These are phyloP conservation scores for Argyrosomus regius DNA, from an alignment of 2,797 vertebrate genomes.

Conservation along the genomic window DNA sequence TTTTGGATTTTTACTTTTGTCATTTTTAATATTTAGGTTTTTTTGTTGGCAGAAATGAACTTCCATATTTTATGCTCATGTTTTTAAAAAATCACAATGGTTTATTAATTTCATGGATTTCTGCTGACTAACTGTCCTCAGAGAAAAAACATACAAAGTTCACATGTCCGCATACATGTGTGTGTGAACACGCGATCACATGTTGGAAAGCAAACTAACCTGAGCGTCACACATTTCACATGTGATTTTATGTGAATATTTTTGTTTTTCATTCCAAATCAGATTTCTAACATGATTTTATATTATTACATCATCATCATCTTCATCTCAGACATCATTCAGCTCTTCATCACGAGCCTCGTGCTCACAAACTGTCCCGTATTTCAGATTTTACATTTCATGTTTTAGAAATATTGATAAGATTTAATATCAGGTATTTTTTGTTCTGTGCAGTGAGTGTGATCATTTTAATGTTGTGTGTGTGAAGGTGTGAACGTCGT, in stretches of 20 bases:
- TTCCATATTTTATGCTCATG: neutral
- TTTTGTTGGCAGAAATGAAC: neutral
- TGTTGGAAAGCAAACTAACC: too few species aligned
- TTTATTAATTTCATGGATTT: neutral
- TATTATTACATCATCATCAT: neutral
- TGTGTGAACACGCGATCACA: too few species aligned
- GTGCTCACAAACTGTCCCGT: neutral
- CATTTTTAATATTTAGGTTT: neutral
- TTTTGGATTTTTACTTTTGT: neutral
- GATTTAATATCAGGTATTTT: neutral
- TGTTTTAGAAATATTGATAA: neutral
- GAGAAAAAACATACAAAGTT: too few species aligned
- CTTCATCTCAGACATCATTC: neutral
- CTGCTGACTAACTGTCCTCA: neutral
- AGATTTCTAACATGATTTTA: neutral
- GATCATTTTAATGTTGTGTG: neutral
- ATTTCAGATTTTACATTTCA: neutral
- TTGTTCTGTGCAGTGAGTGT: neutral
- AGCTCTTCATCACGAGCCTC: neutral
- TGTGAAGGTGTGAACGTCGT: constrained; percentile 38
- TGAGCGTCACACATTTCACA: too few species aligned
- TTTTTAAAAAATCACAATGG: too few species aligned
- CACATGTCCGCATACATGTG: too few species aligned
- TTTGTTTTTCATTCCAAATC: constrained; percentile 34
- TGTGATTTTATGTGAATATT: neutral